Evolutionary conservation across 2,113 vertebrate genomes (phyloP).

Genomic region (Bufo bufo): DNA sequence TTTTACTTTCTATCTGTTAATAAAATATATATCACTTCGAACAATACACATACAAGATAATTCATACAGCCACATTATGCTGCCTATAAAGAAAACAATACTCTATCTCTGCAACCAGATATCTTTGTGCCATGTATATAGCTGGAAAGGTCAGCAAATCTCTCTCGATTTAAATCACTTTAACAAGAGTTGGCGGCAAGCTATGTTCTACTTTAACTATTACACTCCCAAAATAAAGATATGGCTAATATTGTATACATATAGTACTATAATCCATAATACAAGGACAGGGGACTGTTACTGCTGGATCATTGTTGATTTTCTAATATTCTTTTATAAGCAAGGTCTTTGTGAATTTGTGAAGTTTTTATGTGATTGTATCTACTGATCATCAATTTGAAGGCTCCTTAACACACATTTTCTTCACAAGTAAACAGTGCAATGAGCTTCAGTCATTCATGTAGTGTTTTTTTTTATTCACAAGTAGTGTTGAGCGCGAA

Average conservation of each 20-base stretch:
- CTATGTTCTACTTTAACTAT: neutral
- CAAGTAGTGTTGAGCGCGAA: too few species aligned
- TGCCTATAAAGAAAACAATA: neutral
- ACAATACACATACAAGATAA: neutral
- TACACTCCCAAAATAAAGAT: neutral
- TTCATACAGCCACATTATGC: neutral
- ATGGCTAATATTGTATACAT: neutral
- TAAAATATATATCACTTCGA: neutral
- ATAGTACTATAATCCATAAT: neutral
- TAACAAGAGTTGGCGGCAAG: neutral
- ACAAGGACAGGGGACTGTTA: neutral
- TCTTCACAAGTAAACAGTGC: too few species aligned
- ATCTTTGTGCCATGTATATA: neutral
- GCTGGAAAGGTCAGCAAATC: neutral
- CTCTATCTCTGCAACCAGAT: neutral
- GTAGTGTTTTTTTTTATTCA: too few species aligned
- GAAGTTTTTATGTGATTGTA: too few species aligned
- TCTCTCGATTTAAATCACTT: neutral
- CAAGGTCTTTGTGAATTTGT: too few species aligned
- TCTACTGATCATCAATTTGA: too few species aligned
- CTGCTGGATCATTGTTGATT: too few species aligned
- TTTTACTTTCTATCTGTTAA: neutral
- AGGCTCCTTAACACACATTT: too few species aligned
- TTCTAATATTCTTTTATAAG: too few species aligned
- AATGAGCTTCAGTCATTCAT: too few species aligned